Conservation (phyloP, 2,888 invertebrate genomes). For the Eremobia ochroleuca region DNA sequence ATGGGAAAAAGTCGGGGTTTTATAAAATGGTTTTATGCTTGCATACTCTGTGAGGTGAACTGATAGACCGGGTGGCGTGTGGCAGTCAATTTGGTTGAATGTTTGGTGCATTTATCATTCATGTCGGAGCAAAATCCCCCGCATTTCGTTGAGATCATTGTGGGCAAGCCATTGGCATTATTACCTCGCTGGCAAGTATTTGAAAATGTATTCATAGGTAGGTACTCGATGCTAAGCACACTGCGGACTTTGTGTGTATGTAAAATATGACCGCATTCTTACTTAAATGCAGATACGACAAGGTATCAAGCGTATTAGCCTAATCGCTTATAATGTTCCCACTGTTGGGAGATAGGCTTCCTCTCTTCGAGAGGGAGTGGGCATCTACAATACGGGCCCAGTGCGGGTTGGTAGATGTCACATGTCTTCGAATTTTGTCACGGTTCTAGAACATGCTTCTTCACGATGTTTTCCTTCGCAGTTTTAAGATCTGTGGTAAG, state of each 20-base stretch:
- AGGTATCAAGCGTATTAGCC: not conserved
- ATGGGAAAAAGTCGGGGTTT: slow-evolving; percentile 63
- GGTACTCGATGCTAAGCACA: slow-evolving; percentile 11
- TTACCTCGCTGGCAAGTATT: slow-evolving; percentile 34
- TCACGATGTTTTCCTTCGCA: not conserved
- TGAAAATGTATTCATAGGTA: slow-evolving; percentile 20
- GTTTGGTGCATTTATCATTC: slow-evolving; percentile 60
- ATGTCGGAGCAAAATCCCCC: slow-evolving; percentile 39
- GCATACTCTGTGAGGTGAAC: slow-evolving; percentile 58
- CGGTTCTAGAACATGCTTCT: not conserved
- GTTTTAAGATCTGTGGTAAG: not conserved
- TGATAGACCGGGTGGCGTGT: slow-evolving; percentile 51
- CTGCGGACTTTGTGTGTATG: not conserved
- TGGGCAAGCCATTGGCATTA: slow-evolving; percentile 42
- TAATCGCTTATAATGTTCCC: not conserved
- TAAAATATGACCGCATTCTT: slow-evolving; percentile 16
- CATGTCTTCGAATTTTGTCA: not conserved
- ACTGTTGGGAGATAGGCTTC: not conserved
- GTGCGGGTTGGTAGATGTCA: not conserved
- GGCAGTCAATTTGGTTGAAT: slow-evolving; percentile 58
- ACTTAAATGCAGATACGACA: not conserved
- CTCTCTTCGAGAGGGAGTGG: not conserved
- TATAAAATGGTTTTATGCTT: slow-evolving; percentile 57
- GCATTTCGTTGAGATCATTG: slow-evolving; percentile 52
- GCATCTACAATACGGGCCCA: not conserved